Evolutionary conservation across 2,797 vertebrate genomes (phyloP), one percentile per base, ranked within the genome.

Genomic region (Tapera naevia): DNA sequence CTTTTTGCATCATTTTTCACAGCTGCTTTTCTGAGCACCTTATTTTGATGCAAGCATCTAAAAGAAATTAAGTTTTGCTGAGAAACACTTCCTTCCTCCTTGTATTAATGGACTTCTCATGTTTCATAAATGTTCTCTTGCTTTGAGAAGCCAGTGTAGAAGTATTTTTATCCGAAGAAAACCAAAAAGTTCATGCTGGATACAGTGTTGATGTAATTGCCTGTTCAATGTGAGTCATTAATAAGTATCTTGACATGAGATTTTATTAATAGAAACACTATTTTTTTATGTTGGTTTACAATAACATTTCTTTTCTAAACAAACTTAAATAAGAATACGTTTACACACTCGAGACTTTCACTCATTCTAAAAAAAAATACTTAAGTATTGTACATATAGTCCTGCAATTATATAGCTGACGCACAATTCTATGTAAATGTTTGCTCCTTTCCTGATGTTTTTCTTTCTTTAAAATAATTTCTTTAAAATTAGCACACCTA

Each of bases 261-360:
- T 93, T 92, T 94, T 92, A 94, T 94, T 92, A 88, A 89, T 75
- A 94, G 93, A 86, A 91, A 67, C 89, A 94, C 87, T 71, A 80
- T 88, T 96, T 94, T 95, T 92, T 41, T 58, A 35, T 56, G 67
- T 94, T 91, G 71, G 64, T 79, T 86, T 64, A 57, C 50, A 83
- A 15, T 67, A 93, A 81, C 53, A 39, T 92, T 85, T 79, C 82
- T 90, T 35, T 72, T 87, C 86, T 48, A 72, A 80, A 82, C n/a
- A 87, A 95, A 91, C 39, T 81, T 88, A 70, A 96, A 73, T 62
- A 91, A 74, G 50, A 88, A 57, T 57, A 65, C 73, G 39, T 62
- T 75, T 41, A 24, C 75, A 71, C 45, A 60, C 66, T 81, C 14
- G 21, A 84, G 86, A 72, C 32, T 73, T 58, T 43, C 35, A 80